Conservation (phyloP, 2,797 vertebrate species). For the Valencia hispanica region DNA sequence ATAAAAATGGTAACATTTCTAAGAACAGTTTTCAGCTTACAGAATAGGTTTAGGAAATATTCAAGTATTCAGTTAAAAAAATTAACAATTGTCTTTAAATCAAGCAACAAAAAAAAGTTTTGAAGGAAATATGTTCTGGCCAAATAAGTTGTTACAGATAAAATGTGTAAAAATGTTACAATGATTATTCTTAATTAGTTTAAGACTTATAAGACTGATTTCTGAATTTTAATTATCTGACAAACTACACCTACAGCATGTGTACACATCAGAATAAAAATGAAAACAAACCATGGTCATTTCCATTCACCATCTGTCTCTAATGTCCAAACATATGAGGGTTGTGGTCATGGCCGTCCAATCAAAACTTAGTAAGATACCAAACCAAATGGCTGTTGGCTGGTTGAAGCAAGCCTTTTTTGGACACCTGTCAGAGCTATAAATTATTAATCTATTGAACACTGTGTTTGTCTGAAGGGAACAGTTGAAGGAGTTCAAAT, state of each 20-base stretch:
- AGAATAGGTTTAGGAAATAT: background rate
- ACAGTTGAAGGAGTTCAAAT: background rate
- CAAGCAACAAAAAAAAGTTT: background rate
- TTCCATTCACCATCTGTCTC: background rate
- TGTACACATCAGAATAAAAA: no score
- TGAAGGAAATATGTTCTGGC: background rate
- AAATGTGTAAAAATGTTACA: background rate
- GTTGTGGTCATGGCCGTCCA: conserved; percentile 55
- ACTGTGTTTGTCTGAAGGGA: background rate
- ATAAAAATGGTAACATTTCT: background rate
- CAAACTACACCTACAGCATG: background rate
- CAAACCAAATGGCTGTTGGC: background rate
- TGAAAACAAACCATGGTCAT: background rate
- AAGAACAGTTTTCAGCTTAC: background rate
- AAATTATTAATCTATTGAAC: conserved; percentile 40
- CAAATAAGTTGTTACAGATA: background rate
- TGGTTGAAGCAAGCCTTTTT: conserved; percentile 3
- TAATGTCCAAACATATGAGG: conserved; percentile 11
- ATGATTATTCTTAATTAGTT: background rate
- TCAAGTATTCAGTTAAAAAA: background rate
- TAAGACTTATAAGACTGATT: background rate
- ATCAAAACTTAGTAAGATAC: conserved; percentile 40
- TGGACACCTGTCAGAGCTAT: conserved; percentile 8
- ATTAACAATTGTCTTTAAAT: background rate
- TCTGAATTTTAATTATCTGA: background rate